Percentiles rank a stretch among this genome's conserved stretches.
phyloP scores from a whole-genome alignment of 2,113 vertebrate species.

The Tympanuchus pallidicinctus region DNA sequence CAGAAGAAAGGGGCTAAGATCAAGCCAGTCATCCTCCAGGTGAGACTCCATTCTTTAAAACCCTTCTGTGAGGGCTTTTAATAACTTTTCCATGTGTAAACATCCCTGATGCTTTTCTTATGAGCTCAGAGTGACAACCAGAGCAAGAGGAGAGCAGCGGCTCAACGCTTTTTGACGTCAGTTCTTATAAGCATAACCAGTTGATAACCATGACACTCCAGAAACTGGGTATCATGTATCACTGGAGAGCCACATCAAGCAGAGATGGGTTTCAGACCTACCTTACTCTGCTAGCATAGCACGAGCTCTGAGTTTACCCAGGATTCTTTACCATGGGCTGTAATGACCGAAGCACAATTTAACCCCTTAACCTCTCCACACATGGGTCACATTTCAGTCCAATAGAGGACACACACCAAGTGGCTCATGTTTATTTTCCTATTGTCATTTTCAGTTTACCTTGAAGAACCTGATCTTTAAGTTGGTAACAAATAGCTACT shows the following conservation, averaged over 20 bases:
- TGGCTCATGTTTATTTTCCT: slow-evolving; percentile 56
- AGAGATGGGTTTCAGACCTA: neutral
- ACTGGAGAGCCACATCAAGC: neutral
- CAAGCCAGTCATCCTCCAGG: slow-evolving; percentile 10
- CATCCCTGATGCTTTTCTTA: slow-evolving; percentile 35
- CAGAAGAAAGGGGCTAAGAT: slow-evolving; percentile 21
- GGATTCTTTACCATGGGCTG: neutral
- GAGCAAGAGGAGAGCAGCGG: neutral
- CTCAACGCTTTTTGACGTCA: slow-evolving; percentile 49
- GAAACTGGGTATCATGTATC: slow-evolving; percentile 31
- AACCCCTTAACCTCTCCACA: slow-evolving; percentile 55
- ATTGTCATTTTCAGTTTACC: slow-evolving; percentile 68
- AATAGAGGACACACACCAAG: slow-evolving; percentile 39
- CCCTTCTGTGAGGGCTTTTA: slow-evolving; percentile 6
- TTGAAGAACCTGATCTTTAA: slow-evolving; percentile 65
- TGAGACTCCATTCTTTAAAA: slow-evolving; percentile 21
- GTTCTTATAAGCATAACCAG: slow-evolving; percentile 9
- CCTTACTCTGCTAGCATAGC: neutral
- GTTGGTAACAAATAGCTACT: slow-evolving; percentile 56
- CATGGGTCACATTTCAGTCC: slow-evolving; percentile 53
- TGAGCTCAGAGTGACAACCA: slow-evolving; percentile 51
- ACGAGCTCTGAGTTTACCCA: neutral
- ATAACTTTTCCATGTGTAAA: slow-evolving; percentile 66
- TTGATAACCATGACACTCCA: slow-evolving; percentile 45
- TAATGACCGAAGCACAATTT: slow-evolving; percentile 25